Evolutionary conservation across 2,797 vertebrate species (phyloP), one percentile per base, ranked within the genome.

Genomic region (Acanthopagrus latus): DNA sequence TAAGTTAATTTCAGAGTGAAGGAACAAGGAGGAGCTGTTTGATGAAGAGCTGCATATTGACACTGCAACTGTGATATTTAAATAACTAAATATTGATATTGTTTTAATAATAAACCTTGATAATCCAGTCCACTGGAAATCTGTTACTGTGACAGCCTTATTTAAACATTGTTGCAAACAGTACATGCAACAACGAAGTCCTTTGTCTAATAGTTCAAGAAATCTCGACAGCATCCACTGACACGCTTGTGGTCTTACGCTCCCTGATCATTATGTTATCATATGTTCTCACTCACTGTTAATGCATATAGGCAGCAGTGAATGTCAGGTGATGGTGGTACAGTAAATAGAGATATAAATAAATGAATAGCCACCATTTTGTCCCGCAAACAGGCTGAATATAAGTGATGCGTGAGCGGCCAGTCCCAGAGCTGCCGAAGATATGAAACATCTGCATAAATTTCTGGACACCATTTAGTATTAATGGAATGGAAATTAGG

Each of bases 281-380:
- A 33, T 33, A 33, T 33, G 33, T 33, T 33, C 65, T 74, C 33
- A 64, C 74, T 78, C 55, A 60, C 46, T 41, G 52, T 69, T 66
- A 46, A 82, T 54, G 56, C 55, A n/a, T 3, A 33, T 10, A n/a
- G 64, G 52, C 56, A 20, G 41, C 17, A 16, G 17, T 44, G 33
- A 71, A 70, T 43, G 41, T 48, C 64, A 60, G 48, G 21, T 48
- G 63, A 71, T 51, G 21, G 44, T 3, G 3, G 66, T 21, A 48
- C n/a, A 79, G 59, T 68, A 84, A 88, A 92, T 89, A 25, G 69
- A 85, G 20, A 57, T 71, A 89, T 93, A 65, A 92, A 94, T 92
- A 91, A 93, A 88, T 88, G 0, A 91, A 81, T 71, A 84, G 75
- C 71, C 29, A 33, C 1, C 38, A 51, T 48, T 77, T 85, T 76